Conservation (phyloP, 1,140 invertebrate genomes). For the Orchestia grillus region DNA sequence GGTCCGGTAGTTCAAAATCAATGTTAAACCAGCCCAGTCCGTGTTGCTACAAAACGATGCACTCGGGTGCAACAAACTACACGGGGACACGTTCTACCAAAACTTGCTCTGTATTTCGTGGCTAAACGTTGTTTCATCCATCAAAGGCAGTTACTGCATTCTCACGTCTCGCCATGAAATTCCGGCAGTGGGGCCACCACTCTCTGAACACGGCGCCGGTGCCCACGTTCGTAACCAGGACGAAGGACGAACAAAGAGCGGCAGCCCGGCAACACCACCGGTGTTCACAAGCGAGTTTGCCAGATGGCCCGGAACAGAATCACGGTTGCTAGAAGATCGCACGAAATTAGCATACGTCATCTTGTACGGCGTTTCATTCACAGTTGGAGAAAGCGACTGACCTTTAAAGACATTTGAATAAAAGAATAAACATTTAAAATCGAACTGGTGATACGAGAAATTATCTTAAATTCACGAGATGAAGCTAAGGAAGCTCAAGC, state of each 20-base stretch:
- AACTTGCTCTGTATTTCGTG: not conserved
- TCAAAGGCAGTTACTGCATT: not conserved
- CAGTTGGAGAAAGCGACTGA: not conserved
- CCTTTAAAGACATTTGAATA: not conserved
- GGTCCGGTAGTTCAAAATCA: not conserved
- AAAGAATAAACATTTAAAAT: not conserved
- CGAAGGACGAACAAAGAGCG: not conserved
- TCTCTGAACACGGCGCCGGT: not conserved
- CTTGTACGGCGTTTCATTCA: not conserved
- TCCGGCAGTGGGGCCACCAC: not conserved
- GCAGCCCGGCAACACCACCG: no score
- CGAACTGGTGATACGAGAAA: not conserved
- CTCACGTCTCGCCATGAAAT: not conserved
- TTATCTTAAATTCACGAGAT: not conserved
- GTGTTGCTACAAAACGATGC: not conserved
- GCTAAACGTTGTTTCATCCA: not conserved
- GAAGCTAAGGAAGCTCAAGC: conserved; percentile 10
- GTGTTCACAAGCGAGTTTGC: not conserved
- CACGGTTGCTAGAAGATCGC: not conserved
- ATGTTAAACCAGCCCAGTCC: not conserved
- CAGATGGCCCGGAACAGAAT: not conserved
- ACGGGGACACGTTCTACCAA: not conserved
- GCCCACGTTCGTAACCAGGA: not conserved
- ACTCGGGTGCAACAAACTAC: not conserved
- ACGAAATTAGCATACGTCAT: not conserved